Evolutionary conservation across 2,113 vertebrate species (phyloP).

Genomic region (Bombycilla garrulus): DNA sequence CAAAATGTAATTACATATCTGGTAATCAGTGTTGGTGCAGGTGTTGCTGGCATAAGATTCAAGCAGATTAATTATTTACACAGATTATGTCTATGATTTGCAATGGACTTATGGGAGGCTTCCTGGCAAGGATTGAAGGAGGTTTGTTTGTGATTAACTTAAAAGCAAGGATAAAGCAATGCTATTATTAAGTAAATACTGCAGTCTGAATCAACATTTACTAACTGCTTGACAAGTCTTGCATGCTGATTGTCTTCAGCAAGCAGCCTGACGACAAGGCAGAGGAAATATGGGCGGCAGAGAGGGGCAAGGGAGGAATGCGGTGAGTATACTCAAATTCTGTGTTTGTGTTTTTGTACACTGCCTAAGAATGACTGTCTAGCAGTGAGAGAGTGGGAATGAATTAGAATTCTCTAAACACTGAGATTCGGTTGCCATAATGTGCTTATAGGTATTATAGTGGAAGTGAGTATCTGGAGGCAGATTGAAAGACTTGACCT

Average conservation of each 20-base stretch:
- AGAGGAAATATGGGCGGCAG: fast-evolving
- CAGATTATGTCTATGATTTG: constrained; percentile 57
- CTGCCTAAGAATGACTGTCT: not conserved
- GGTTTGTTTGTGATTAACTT: constrained; percentile 63
- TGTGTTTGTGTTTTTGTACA: not conserved
- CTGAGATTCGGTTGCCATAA: constrained; percentile 67
- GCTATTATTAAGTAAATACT: constrained; percentile 38
- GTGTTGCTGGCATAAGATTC: constrained; percentile 62
- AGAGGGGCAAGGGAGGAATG: not conserved
- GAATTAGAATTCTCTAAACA: constrained; percentile 74
- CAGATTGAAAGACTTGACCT: constrained; percentile 74
- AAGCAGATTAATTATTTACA: constrained; percentile 66
- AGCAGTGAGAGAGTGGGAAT: not conserved
- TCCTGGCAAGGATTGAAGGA: constrained; percentile 27
- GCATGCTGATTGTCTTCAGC: not conserved
- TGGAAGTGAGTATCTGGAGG: constrained; percentile 65
- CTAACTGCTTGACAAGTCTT: constrained; percentile 1
- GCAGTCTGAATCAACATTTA: constrained; percentile 43
- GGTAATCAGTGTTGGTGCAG: constrained; percentile 60
- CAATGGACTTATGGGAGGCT: constrained; percentile 47
- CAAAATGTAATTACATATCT: constrained; percentile 53
- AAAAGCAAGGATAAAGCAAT: constrained; percentile 64
- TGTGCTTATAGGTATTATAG: constrained; percentile 64
- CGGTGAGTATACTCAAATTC: not conserved
- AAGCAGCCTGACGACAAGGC: not conserved